Conservation (phyloP, 2,797 vertebrate genomes). For the Podargus strigoides region DNA sequence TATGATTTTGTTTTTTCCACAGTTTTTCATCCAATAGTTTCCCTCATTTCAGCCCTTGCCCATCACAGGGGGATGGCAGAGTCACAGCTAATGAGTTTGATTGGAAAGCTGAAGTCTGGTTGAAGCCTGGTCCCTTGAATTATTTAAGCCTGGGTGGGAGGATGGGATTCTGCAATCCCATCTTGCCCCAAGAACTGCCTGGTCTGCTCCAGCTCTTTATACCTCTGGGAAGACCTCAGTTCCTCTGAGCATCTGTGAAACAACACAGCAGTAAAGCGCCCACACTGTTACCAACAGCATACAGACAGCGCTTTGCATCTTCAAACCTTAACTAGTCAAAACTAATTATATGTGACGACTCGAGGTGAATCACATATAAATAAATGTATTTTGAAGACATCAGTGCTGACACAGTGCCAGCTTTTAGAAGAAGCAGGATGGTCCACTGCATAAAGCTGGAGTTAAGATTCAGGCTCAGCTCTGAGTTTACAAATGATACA, state of each 20-base stretch:
- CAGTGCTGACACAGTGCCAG: not conserved
- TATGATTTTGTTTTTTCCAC: not conserved
- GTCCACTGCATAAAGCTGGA: not conserved
- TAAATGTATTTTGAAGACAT: not conserved
- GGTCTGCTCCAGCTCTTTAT: not conserved
- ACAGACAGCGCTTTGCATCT: not conserved
- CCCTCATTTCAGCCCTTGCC: not conserved
- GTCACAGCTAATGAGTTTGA: not conserved
- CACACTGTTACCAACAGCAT: not conserved
- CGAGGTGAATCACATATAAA: not conserved
- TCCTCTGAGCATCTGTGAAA: constrained; percentile 8
- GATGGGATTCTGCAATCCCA: not conserved
- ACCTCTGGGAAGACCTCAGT: not conserved
- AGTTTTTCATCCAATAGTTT: not conserved
- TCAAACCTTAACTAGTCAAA: not conserved
- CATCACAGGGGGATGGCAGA: not conserved
- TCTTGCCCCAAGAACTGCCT: not conserved
- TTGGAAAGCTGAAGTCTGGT: not conserved
- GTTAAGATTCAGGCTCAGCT: not conserved
- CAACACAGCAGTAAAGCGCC: not conserved
- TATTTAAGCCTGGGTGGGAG: not conserved
- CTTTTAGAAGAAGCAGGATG: not conserved
- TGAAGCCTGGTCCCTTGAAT: not conserved
- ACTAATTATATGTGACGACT: not conserved
- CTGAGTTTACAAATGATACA: not conserved